phyloP scores from a whole-genome alignment of 2,797 vertebrate species.

The Hoplostethus atlanticus region DNA sequence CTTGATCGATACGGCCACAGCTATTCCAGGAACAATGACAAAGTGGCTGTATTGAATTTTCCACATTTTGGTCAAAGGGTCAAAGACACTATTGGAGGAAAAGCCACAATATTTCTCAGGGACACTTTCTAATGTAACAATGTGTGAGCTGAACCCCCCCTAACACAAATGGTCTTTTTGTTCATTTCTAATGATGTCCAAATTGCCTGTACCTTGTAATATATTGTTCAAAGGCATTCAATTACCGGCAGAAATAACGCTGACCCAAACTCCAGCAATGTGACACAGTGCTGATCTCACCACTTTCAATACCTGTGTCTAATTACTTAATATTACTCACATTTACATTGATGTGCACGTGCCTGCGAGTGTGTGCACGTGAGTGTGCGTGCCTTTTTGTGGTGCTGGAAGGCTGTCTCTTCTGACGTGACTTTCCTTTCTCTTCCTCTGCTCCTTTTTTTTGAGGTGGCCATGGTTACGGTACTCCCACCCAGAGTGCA shows the following conservation, averaged over 20 bases:
- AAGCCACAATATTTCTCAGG: conserved; percentile 51
- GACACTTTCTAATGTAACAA: conserved; percentile 9
- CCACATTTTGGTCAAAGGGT: conserved; percentile 61
- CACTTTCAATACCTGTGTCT: conserved; percentile 26
- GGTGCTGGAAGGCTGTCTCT: conserved; percentile 30
- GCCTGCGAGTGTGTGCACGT: conserved; percentile 15
- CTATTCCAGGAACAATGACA: conserved; percentile 80
- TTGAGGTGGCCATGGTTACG: conserved; percentile 59
- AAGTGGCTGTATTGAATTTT: conserved; percentile 77
- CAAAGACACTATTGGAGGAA: conserved; percentile 47
- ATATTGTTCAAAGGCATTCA: conserved; percentile 40
- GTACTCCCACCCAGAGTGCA: conserved; percentile 31
- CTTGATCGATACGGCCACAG: conserved; percentile 76
- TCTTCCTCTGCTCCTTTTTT: conserved; percentile 38
- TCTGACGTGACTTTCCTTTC: conserved; percentile 35
- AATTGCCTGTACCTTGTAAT: conserved; percentile 13
- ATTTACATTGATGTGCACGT: conserved; percentile 33
- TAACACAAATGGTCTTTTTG: not conserved
- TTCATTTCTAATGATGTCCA: conserved; percentile 16
- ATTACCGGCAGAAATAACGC: conserved; percentile 28
- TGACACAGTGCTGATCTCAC: conserved; percentile 34
- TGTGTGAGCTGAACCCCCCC: not conserved
- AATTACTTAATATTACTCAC: conserved; percentile 48
- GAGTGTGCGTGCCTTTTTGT: conserved; percentile 27
- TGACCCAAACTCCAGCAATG: not conserved